Evolutionary conservation across 2,113 vertebrate genomes (phyloP), one percentile per base, ranked within the genome.

Genomic region (Aphyosemion australe): DNA sequence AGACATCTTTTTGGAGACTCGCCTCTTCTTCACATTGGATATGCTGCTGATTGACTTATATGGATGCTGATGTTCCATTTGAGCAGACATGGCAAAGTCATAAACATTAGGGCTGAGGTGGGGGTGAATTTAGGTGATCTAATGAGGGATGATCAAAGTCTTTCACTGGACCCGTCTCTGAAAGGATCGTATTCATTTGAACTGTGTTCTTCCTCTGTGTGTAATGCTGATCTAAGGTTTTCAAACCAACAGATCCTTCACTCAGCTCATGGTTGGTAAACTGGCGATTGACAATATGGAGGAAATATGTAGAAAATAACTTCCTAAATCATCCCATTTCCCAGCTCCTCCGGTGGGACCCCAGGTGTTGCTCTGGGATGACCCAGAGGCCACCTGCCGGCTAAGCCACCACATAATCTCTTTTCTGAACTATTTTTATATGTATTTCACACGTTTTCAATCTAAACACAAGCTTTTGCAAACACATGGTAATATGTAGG

Each of bases 71-170:
- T 61, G 70, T 49, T 76, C 47, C 50, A 19, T 50, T 80, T 46
- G 51, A 67, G 47, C 58, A 74, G 74, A 39, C 13, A 10, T 50
- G 46, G 13, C 50, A 60, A 26, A 6, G 16, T 65, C 53, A 61
- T 63, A 66, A 37, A 53, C 31, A 34, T 20, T 63, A 51, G 71
- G 77, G 66, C 79, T 79, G 72, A 52, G 15, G 18, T 34, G 42
- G 61, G 74, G 18, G 14, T 59, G 74, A 52, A 67, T 72, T 57
- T 26, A 39, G 49, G 57, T 69, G 74, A 78, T 42, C 61, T 49
- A 39, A 39, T 60, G 65, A 62, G 49, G 48, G 61, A 21, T 74
- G 84, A 87, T 90, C 85, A 88, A 84, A 86, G 83, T 66, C 57
- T 65, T 56, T 88, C 82, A 79, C 16, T 55, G 20, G 55, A 61